phyloP scores from a whole-genome alignment of 2,113 vertebrate genomes.

The Leucopsar rothschildi region DNA sequence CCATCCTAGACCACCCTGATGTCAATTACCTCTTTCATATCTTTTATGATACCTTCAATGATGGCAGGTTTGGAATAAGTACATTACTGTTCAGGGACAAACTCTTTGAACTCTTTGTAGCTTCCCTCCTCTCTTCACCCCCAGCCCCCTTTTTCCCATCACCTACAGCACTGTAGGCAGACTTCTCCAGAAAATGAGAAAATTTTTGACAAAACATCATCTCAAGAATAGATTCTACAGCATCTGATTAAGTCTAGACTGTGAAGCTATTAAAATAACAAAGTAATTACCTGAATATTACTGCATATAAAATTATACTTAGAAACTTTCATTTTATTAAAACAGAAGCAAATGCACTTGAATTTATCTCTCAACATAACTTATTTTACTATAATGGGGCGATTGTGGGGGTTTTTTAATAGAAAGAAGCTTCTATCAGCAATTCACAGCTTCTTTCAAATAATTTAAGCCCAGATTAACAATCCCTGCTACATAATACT shows the following conservation, averaged over 20 bases:
- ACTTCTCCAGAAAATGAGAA: background rate
- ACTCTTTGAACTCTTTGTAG: background rate
- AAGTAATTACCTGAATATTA: background rate
- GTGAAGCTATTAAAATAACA: background rate
- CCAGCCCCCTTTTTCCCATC: background rate
- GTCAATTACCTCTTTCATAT: background rate
- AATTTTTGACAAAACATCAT: background rate
- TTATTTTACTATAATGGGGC: background rate
- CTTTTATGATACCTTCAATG: background rate
- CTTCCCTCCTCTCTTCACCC: background rate
- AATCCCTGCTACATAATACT: background rate
- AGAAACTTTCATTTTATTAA: background rate
- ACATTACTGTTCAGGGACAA: background rate
- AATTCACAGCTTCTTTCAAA: background rate
- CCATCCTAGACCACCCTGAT: background rate
- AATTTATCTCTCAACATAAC: background rate
- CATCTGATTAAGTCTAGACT: background rate
- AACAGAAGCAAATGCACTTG: background rate
- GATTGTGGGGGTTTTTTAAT: fast-evolving
- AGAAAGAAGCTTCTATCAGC: background rate
- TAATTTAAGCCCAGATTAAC: background rate
- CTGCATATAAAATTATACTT: background rate
- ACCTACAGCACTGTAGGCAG: background rate
- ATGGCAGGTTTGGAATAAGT: background rate
- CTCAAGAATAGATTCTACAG: background rate